These are phyloP conservation scores for Umimayanthus kanabou DNA, from an alignment of 92 coral and sea anemone genomes.

Conservation along the genomic window DNA sequence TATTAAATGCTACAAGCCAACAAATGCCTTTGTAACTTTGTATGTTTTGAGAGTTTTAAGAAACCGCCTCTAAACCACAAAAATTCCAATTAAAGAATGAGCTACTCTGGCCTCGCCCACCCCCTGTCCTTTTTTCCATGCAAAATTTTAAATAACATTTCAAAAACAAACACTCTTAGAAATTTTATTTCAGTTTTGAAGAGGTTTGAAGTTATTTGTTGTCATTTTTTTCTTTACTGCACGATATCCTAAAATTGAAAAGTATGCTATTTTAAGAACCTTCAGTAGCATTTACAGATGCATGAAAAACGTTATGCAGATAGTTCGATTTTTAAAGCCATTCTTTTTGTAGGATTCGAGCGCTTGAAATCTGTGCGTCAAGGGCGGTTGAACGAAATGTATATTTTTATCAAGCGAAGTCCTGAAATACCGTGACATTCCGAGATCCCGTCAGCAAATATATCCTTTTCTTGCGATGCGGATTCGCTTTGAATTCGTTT, in stretches of 20 bases:
- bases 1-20: conserved; percentile 20
- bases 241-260: neutral
- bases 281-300: neutral
- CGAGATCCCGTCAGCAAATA: neutral
- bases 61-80: conserved; percentile 30
- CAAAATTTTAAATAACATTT: neutral
- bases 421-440: neutral
- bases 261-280: too few relatives aligned
- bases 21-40: conserved; percentile 18
- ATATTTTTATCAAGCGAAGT: neutral
- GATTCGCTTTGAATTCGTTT: neutral
- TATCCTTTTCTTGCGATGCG: neutral
- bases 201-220: neutral
- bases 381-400: neutral
- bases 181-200: neutral
- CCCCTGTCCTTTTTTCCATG: neutral
- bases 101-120: neutral
- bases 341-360: neutral
- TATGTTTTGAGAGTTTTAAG: neutral
- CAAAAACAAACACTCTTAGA: neutral
- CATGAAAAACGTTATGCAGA: neutral
- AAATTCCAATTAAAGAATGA: conserved; percentile 1
- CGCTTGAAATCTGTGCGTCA: neutral
- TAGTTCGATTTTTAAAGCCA: neutral
- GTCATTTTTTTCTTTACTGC: neutral